Base-by-base conservation (phyloP, 2,113 vertebrate genomes). In the Numida meleagris region DNA sequence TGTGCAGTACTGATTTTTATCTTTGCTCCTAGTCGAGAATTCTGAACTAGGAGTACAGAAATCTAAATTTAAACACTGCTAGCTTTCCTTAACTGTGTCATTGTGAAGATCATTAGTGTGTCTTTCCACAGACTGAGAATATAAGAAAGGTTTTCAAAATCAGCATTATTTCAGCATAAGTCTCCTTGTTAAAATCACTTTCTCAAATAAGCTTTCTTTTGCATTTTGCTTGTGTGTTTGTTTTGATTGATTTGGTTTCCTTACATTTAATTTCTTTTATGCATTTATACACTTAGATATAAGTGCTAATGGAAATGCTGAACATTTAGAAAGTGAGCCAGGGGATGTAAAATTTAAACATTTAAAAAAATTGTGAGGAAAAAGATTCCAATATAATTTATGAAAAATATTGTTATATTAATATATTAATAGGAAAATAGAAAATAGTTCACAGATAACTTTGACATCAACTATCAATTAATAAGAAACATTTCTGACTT, bases 41-140 rank as follows among this genome's bases (percentile, higher is more conserved):
- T 73, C 55, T 80, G 23, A 82, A 76, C 8, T 45, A 62, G 3
- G 5, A 66, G 6, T 87, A 36, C 4, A 74, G 13, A 78, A 74
- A 74, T 12, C 8, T 77, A 38, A 74, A 74, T 82, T 40, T 45
- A 6, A 80, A 50, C 1, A 25, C 43, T 55, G 62, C 29, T 42
- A 61, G 11, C 51, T 86, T 73, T 88, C 4, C 7, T 82, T 76
- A 3, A 24, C 38, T 21, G 21, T 27, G 11, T 62, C 78, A 43
- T 55, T 76, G 17, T 58, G 23, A 40, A 79, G n/a, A 27, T 1
- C 10, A 3, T 48, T 46, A 74, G 3, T 0, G 0, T 12, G 45
- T 71, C 11, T 5, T 77, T 77, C 42, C 8, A 50, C 12, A 17
- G 3, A 62, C 10, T 53, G 15, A 75, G 24, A 66, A 48, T 15